Conservation (phyloP, 2,888 invertebrate genomes). For the Spodoptera littoralis region DNA sequence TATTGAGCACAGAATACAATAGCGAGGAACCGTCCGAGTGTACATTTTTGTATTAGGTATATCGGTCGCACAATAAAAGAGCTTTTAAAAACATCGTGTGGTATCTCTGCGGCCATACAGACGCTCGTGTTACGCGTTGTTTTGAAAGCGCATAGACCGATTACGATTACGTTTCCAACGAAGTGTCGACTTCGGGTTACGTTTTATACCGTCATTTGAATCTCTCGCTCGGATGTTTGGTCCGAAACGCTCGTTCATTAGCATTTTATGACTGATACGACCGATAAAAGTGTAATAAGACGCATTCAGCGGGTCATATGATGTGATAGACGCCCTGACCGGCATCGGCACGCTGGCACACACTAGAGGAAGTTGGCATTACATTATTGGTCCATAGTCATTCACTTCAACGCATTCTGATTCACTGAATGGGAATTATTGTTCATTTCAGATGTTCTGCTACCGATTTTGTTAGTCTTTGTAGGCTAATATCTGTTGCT, state of each 20-base stretch:
- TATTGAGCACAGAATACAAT: constrained; percentile 57
- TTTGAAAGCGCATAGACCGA: constrained; percentile 86
- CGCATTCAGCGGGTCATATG: constrained; percentile 85
- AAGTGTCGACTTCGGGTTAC: constrained; percentile 88
- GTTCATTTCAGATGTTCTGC: constrained; percentile 72
- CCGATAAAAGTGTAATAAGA: constrained; percentile 88
- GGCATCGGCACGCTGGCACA: constrained; percentile 77
- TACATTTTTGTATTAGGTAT: constrained; percentile 62
- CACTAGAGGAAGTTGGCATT: constrained; percentile 78
- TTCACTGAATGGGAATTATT: constrained; percentile 78
- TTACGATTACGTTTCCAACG: constrained; percentile 86
- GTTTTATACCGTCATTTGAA: constrained; percentile 88
- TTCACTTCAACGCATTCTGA: constrained; percentile 76
- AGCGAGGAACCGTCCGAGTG: constrained; percentile 39
- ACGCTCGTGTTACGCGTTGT: constrained; percentile 85
- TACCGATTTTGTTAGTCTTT: constrained; percentile 71
- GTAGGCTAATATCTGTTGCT: constrained; percentile 62
- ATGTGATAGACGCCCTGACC: constrained; percentile 80
- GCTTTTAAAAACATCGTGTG: constrained; percentile 85
- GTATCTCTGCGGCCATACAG: constrained; percentile 79
- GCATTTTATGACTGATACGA: constrained; percentile 89
- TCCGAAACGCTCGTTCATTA: constrained; percentile 87
- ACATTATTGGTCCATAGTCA: constrained; percentile 78
- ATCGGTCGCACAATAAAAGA: constrained; percentile 83
- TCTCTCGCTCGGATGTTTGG: constrained; percentile 88